A percentile compares a stretch with the other conserved stretches of the same genome.
Evolutionary conservation across 2,888 invertebrate genomes (phyloP).

Genomic region (Heliconius sara): DNA sequence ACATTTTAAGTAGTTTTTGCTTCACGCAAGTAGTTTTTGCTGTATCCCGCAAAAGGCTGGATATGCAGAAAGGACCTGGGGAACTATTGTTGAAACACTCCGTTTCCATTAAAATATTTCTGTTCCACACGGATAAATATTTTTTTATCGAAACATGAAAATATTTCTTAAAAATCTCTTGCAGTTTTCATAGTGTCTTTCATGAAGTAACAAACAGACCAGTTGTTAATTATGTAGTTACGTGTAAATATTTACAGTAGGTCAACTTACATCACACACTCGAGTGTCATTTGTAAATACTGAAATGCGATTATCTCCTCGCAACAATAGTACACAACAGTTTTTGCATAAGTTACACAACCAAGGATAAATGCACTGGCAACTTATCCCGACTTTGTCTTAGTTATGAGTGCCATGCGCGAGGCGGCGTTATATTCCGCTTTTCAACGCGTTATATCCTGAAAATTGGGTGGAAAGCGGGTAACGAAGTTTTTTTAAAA

Average conservation of each 20-base stretch:
- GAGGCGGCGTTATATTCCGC: not conserved
- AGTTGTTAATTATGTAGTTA: not conserved
- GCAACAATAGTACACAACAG: not conserved
- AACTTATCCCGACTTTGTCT: not conserved
- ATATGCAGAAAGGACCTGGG: no score
- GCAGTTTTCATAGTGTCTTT: not conserved
- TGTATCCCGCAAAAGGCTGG: no score
- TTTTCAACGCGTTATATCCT: not conserved
- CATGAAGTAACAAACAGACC: not conserved
- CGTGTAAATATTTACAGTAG: slow-evolving; percentile 7
- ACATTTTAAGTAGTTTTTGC: no score
- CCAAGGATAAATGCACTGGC: not conserved
- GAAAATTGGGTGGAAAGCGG: no score
- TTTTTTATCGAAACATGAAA: not conserved
- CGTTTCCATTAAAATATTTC: not conserved
- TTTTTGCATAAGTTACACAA: slow-evolving; percentile 6
- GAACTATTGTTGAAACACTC: no score
- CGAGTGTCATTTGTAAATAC: slow-evolving; percentile 15
- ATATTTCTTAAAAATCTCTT: no score
- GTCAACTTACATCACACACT: slow-evolving; percentile 18
- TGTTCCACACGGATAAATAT: no score
- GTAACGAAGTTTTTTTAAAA: no score
- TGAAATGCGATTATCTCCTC: slow-evolving; percentile 20
- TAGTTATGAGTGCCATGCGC: not conserved
- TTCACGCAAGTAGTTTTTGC: no score